A percentile compares a stretch with the other conserved stretches of the same genome.
Evolutionary conservation across 1,140 invertebrate species (phyloP).

Genomic region (Drosophila nebulosa): DNA sequence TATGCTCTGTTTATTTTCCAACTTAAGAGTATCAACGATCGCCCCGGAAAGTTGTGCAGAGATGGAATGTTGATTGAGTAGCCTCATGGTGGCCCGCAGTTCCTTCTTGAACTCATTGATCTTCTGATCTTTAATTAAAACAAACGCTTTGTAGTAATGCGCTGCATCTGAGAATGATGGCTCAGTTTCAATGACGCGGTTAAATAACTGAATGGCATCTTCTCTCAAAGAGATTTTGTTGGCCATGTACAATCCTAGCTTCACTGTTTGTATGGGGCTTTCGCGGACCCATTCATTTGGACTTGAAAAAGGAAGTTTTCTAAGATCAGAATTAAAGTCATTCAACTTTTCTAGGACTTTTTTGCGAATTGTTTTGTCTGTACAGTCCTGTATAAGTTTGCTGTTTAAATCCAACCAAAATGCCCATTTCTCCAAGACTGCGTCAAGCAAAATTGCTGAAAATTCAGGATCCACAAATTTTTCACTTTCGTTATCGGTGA

Average conservation of each 20-base stretch:
- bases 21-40: not conserved
- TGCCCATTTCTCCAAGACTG: slow-evolving; percentile 2
- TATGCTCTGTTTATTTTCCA: not conserved
- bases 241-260: not conserved
- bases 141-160: slow-evolving; percentile 16
- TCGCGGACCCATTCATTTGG: not conserved
- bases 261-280: not conserved
- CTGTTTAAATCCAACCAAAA: slow-evolving; percentile 11
- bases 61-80: not conserved
- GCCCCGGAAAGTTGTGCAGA: not conserved
- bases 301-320: not conserved
- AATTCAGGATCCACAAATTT: not conserved
- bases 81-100: not conserved
- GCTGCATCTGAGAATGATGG: not conserved
- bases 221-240: not conserved
- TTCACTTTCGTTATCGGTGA: not conserved
- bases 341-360: not conserved
- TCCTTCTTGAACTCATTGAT: not conserved
- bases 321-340: not conserved
- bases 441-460: not conserved
- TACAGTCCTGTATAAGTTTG: not conserved
- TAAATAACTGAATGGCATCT: not conserved
- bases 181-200: not conserved
- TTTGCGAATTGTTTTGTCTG: not conserved
- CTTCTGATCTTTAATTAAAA: not conserved